Evolutionary conservation across 2,797 vertebrate genomes (phyloP), one percentile per base, ranked within the genome.

Genomic region (Sebastes taczanowskii): DNA sequence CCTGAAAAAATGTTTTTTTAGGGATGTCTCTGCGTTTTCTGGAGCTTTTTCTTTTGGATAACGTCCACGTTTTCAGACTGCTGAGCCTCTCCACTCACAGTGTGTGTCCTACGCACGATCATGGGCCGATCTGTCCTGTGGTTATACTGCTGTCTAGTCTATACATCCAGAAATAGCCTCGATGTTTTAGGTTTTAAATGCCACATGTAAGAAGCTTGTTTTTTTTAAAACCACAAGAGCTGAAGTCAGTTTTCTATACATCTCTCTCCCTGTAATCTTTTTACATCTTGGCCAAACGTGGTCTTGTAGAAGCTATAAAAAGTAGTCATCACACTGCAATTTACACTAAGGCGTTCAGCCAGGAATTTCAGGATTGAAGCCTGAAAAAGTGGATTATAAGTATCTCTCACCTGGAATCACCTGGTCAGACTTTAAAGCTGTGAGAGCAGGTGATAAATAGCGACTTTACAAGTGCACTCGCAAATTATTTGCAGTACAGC

Each of bases 161-260:
- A n/a, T 58, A 83, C 53, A 58, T 63, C 82, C 78, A 89, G 58
- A 81, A 92, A 91, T 90, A 92, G 65, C 61, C 62, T 23, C 53
- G 5, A 35, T 58, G 74, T 66, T 71, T 52, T 65, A 53, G 32
- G 4, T 11, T 74, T 77, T 59, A 23, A 86, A 78, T 6, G 38
- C 80, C 80, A 86, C 83, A 81, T 84, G 75, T 32, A 42, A 78
- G 32, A 34, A 22, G 49, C 56, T 74, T 38, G 61, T 14, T 59
- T 53, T 53, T 49, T 52, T 46, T 23, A 9, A 0, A 22, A 25
- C 79, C 83, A 53, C 72, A 74, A 52, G 2, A 64, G 25, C 81
- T 71, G 53, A 74, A 73, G 67, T 74, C 77, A 59, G 61, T 35
- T 49, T 65, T 67, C 59, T 85, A n/a, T 63, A 70, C 42, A 16